phyloP scores from a whole-genome alignment of 2,888 invertebrate genomes.

The Pseudoips prasinana region DNA sequence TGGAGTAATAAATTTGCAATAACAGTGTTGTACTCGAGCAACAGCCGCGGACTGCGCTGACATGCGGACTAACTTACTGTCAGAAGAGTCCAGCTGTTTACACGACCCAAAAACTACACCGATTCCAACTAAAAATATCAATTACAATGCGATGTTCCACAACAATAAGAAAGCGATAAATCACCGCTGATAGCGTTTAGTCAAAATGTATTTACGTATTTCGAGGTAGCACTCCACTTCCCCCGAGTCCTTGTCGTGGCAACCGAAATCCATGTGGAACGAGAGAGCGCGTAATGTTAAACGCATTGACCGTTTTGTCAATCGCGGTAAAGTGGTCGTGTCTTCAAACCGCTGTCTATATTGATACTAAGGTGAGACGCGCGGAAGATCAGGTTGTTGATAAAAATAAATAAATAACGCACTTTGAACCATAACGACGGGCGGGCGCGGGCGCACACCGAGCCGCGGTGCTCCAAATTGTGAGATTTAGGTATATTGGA shows the following conservation, averaged over 20 bases:
- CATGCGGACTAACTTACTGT: constrained; percentile 67
- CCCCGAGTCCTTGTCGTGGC: constrained; percentile 85
- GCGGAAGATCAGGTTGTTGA: constrained; percentile 58
- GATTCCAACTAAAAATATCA: constrained; percentile 80
- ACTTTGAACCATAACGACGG: constrained; percentile 69
- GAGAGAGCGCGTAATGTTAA: constrained; percentile 43
- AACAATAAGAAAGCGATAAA: constrained; percentile 68
- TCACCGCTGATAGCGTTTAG: constrained; percentile 60
- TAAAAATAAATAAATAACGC: constrained; percentile 76
- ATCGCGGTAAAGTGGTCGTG: constrained; percentile 56
- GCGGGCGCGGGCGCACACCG: constrained; percentile 60
- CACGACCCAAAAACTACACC: constrained; percentile 76
- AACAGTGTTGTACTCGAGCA: constrained; percentile 58
- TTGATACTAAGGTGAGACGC: constrained; percentile 65
- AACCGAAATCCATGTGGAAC: constrained; percentile 83
- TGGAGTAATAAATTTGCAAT: constrained; percentile 48
- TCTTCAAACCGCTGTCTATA: constrained; percentile 69
- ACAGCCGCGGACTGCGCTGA: constrained; percentile 69
- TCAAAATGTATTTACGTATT: constrained; percentile 83
- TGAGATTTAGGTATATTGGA: constrained; percentile 53
- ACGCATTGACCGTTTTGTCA: constrained; percentile 58
- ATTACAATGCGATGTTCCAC: constrained; percentile 73
- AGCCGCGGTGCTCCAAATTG: constrained; percentile 65
- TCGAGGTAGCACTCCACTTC: constrained; percentile 87
- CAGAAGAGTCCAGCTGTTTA: constrained; percentile 74